phyloP scores from a whole-genome alignment of 35 echinoderm and acorn worm species.

The Ptychodera flava region DNA sequence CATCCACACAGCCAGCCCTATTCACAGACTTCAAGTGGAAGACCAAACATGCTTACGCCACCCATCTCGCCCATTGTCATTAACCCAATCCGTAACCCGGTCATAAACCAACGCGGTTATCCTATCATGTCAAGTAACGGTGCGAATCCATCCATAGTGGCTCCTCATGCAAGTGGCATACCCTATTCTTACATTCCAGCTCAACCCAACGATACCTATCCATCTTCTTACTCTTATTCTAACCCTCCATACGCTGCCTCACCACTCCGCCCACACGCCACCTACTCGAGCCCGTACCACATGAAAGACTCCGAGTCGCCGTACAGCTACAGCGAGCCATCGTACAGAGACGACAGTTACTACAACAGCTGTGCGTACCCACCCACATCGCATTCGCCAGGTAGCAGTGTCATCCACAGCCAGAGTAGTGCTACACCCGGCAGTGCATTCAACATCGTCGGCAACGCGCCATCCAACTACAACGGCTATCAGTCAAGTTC shows the following conservation, averaged over 20 bases:
- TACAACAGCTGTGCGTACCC: slow-evolving; percentile 67
- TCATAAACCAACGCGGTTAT: slow-evolving; percentile 63
- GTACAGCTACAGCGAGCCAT: slow-evolving; percentile 24
- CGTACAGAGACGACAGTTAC: slow-evolving; percentile 49
- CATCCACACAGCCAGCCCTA: slow-evolving; percentile 11
- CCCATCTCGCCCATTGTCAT: slow-evolving; percentile 80
- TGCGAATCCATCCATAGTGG: slow-evolving; percentile 26
- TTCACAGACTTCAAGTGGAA: slow-evolving; percentile 18
- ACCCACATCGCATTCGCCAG: slow-evolving; percentile 16
- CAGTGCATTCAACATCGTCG: neutral
- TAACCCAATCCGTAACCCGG: slow-evolving; percentile 57
- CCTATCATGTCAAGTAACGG: slow-evolving; percentile 30
- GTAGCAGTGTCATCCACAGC: neutral
- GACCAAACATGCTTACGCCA: slow-evolving; percentile 72
- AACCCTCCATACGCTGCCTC: slow-evolving; percentile 44
- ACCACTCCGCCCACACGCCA: slow-evolving; percentile 45
- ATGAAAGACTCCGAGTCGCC: slow-evolving; percentile 45
- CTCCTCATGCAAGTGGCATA: slow-evolving; percentile 39
- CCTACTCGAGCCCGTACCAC: slow-evolving; percentile 43
- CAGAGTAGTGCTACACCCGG: slow-evolving; percentile 7
- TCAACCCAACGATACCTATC: slow-evolving; percentile 32
- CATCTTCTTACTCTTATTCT: slow-evolving; percentile 19
- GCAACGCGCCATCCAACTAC: neutral
- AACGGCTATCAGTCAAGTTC: neutral
- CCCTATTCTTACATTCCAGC: slow-evolving; percentile 55